These are phyloP conservation scores for Thysanoteuthis rhombus DNA, from an alignment of 2,888 invertebrate species.

Conservation along the genomic window DNA sequence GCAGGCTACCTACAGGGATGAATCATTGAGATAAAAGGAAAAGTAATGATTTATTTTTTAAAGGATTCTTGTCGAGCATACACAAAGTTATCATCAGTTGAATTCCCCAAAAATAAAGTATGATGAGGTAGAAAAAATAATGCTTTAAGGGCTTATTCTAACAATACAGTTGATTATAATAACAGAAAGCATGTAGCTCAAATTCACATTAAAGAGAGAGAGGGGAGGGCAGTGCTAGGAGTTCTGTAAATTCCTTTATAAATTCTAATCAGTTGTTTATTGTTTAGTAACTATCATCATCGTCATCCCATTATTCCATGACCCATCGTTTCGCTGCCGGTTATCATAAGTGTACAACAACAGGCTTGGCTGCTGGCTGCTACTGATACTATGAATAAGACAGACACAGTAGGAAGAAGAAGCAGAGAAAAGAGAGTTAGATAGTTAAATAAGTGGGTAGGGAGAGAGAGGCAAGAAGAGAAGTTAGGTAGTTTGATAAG, in stretches of 20 bases:
- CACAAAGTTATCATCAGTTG: not conserved
- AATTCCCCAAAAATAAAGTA: not conserved
- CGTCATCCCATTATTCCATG: not conserved
- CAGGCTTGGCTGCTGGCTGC: no score
- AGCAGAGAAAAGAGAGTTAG: no score
- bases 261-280: not conserved
- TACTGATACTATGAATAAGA: no score
- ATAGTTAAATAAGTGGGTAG: no score
- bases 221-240: not conserved
- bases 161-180: slow-evolving; percentile 12
- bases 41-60: not conserved
- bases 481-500: no score
- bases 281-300: not conserved
- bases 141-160: not conserved
- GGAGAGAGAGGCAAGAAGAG: no score
- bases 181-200: not conserved
- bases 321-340: no score
- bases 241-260: not conserved
- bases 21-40: not conserved
- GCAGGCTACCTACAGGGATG: not conserved
- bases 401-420: no score
- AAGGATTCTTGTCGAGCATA: not conserved
- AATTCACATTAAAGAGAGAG: not conserved
- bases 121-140: not conserved
- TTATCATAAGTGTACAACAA: no score